Percentiles rank a stretch among this genome's conserved stretches.
phyloP scores from a whole-genome alignment of 2,113 vertebrate genomes.

The Trachemys scripta region DNA sequence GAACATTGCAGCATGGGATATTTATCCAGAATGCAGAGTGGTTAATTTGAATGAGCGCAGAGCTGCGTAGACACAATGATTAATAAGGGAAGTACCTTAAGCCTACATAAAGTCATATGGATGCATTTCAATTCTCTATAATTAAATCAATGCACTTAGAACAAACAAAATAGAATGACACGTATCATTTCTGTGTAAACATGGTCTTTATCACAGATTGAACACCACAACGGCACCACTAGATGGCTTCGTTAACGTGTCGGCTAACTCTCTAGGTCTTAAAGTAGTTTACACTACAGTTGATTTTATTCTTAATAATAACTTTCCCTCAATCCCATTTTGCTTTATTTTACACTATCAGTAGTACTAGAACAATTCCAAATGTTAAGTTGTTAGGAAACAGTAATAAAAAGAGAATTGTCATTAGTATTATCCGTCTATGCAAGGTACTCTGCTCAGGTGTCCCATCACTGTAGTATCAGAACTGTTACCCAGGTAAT shows the following conservation, averaged over 20 bases:
- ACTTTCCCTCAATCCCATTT: neutral
- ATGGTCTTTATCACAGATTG: neutral
- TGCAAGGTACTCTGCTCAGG: neutral
- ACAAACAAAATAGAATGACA: too few species aligned
- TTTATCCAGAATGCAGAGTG: neutral
- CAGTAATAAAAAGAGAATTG: neutral
- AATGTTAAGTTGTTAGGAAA: neutral
- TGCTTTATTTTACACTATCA: neutral
- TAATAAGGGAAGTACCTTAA: neutral
- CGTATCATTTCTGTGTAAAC: too few species aligned
- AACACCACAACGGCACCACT: neutral
- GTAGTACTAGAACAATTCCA: neutral
- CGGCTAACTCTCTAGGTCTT: neutral
- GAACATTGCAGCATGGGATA: neutral
- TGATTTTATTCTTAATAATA: neutral
- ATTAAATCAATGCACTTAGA: too few species aligned
- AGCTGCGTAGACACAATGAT: neutral
- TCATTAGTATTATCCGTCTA: fast-evolving
- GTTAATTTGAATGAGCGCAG: neutral
- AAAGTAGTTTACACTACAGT: neutral
- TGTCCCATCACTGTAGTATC: neutral
- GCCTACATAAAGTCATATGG: too few species aligned
- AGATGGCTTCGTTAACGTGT: fast-evolving
- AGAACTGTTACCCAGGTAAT: neutral
- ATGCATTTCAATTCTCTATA: too few species aligned